Percentiles rank a stretch among this genome's conserved stretches.
These are phyloP conservation scores for Saguinus imperator DNA, from an alignment of 2,113 vertebrate species.

Conservation along the genomic window DNA sequence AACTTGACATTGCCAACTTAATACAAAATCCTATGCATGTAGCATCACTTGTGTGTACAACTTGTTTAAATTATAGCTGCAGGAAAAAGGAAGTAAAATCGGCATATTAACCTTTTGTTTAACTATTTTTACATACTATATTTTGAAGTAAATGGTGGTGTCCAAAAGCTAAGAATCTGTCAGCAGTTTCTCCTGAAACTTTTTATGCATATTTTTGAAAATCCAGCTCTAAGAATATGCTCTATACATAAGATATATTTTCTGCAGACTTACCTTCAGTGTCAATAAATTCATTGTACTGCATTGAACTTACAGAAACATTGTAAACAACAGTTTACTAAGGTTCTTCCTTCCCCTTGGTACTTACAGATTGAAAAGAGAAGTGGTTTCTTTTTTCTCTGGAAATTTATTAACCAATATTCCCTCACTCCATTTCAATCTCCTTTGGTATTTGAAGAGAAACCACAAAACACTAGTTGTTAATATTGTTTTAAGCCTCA, in stretches of 20 bases:
- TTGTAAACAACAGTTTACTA: conserved; percentile 12
- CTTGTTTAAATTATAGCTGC: conserved; percentile 81
- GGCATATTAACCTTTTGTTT: conserved; percentile 79
- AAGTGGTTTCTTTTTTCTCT: conserved; percentile 39
- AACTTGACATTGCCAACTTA: conserved; percentile 84
- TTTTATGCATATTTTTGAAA: conserved; percentile 73
- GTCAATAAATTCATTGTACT: background rate
- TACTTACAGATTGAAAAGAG: conserved; percentile 39
- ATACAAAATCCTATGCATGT: conserved; percentile 81
- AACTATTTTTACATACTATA: conserved; percentile 48
- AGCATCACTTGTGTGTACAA: conserved; percentile 79
- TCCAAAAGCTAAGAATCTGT: conserved; percentile 74
- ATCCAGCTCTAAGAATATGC: conserved; percentile 51
- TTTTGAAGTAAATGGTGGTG: conserved; percentile 70
- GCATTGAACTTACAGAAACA: conserved; percentile 52
- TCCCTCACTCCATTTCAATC: conserved; percentile 58
- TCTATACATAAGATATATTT: conserved; percentile 60
- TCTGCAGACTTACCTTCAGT: conserved; percentile 48
- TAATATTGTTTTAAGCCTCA: conserved; percentile 63
- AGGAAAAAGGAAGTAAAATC: conserved; percentile 80
- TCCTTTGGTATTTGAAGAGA: conserved; percentile 68
- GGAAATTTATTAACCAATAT: conserved; percentile 70
- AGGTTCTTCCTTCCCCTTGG: background rate
- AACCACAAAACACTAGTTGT: conserved; percentile 64
- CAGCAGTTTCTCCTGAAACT: conserved; percentile 75